Percentiles rank a stretch among this genome's conserved stretches.
Conservation (phyloP, 2,113 vertebrate species). For the Trogon melanurus region DNA sequence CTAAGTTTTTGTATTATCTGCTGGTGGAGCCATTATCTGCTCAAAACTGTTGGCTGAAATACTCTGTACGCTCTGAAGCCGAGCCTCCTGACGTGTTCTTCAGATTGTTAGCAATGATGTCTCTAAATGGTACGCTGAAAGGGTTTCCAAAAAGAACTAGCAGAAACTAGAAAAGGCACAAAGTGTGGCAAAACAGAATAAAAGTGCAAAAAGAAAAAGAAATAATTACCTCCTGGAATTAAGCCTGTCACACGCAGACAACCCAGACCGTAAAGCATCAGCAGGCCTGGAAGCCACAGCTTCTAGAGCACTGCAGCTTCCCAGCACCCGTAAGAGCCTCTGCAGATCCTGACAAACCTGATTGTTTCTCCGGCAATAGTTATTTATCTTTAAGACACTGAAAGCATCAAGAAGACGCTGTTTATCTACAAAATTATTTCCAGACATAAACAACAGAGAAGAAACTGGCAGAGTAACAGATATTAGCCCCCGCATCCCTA, state of each 20-base stretch:
- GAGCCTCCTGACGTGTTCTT: not conserved
- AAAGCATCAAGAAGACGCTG: not conserved
- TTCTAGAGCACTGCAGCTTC: not conserved
- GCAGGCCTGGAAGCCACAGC: not conserved
- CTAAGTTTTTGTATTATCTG: not conserved
- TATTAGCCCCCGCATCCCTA: not conserved
- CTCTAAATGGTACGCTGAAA: not conserved
- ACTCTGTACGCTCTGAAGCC: not conserved
- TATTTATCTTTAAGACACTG: not conserved
- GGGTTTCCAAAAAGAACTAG: not conserved
- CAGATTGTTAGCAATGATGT: not conserved
- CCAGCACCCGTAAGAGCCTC: not conserved
- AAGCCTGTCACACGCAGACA: not conserved
- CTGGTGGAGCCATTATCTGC: not conserved
- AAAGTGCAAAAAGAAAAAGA: not conserved
- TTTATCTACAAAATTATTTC: constrained; percentile 1
- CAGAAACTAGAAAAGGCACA: not conserved
- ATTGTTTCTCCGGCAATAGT: not conserved
- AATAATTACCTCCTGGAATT: not conserved
- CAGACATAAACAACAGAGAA: not conserved
- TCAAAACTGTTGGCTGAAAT: not conserved
- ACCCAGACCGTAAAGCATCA: not conserved
- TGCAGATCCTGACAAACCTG: not conserved
- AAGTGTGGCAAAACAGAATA: not conserved
- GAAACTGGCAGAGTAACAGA: not conserved